These are phyloP conservation scores for Hydrolagus affinis DNA, from an alignment of 2,113 vertebrate genomes.

Conservation along the genomic window DNA sequence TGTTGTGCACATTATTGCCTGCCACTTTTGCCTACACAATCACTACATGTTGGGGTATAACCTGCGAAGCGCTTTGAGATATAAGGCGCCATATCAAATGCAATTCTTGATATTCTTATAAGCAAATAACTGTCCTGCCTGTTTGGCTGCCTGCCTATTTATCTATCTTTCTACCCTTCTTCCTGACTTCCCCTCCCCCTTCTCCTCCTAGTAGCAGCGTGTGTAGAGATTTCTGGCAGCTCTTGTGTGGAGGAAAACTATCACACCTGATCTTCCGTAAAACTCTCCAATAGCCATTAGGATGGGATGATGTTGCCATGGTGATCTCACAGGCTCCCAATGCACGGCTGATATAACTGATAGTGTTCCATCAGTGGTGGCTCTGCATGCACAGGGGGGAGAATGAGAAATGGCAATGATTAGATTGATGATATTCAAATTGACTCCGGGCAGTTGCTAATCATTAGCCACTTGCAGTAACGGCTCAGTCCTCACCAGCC, in stretches of 20 bases:
- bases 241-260: slow-evolving; percentile 1
- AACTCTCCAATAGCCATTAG: slow-evolving; percentile 27
- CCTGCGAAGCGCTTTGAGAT: too few species aligned
- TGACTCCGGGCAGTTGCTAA: slow-evolving; percentile 14
- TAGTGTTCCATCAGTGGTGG: slow-evolving; percentile 14
- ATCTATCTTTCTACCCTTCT: background rate
- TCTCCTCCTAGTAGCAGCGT: background rate
- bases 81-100: too few species aligned
- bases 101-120: too few species aligned
- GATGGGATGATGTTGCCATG: slow-evolving; percentile 30
- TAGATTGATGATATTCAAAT: slow-evolving; percentile 13
- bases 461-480: slow-evolving; percentile 21
- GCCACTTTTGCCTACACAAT: too few species aligned
- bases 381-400: background rate
- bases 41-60: too few species aligned
- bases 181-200: background rate
- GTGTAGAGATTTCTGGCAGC: background rate
- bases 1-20: too few species aligned
- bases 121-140: too few species aligned
- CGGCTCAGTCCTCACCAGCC: background rate
- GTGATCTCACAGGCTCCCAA: slow-evolving; percentile 7
- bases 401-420: background rate
- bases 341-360: slow-evolving; percentile 22
- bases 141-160: too few species aligned
- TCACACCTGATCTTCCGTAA: slow-evolving; percentile 29